Evolutionary conservation across 2,113 vertebrate genomes (phyloP), one percentile per base, ranked within the genome.

Genomic region (Hirundichthys speculiger): DNA sequence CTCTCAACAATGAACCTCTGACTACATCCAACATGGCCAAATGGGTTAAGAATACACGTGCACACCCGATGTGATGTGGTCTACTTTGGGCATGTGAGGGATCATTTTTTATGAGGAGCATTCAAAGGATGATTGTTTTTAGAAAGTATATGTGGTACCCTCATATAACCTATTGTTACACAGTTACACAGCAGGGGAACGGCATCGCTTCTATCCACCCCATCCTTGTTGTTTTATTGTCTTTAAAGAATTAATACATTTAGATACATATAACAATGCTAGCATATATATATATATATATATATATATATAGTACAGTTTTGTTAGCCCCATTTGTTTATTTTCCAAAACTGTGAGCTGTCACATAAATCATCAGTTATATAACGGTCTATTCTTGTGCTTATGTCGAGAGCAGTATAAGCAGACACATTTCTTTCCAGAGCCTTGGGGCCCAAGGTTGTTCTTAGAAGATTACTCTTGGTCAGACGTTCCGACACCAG

Each of bases 331-430:
- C 34, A 13, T n/a, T 27, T 9, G 38, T 27, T 59, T 18, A 10
- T 49, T 68, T 19, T 51, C 46, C 38, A 22, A 40, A 49, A 42
- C 77, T 54, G 56, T 56, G 18, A 64, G 47, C 43, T 15, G 14
- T 43, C 27, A 24, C 56, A 66, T 75, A 74, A 78, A 76, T 84
- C 71, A 54, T 48, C 12, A 19, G 45, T 83, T 79, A 69, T 40
- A n/a, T 63, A 77, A 88, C 22, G 9, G 51, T 45, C 42, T 75
- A 40, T 66, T 81, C 54, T 27, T 45, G 52, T 61, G 6, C 60
- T 46, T 46, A 15, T 52, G 76, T 63, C 4, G 5, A 59, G 53
- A 56, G 61, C 13, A 67, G 52, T 51, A 54, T 24, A 65, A 65
- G 53, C 57, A 58, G 45, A 75, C 53, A 43, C 7, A 9, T 73